Conservation (phyloP, 2,113 vertebrate genomes). For the Lagopus muta region DNA sequence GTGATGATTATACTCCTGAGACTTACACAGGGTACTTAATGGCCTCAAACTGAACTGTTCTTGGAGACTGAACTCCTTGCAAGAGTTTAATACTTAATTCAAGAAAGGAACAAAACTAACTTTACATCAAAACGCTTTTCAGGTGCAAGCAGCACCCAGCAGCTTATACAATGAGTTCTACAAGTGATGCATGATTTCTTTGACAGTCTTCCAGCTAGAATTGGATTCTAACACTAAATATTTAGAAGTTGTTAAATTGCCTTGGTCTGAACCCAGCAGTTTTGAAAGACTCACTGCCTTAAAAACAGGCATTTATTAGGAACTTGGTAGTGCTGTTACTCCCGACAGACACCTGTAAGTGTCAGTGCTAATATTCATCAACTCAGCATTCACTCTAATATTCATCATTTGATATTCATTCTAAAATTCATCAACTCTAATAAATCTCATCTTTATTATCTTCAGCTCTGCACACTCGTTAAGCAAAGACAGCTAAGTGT, state of each 20-base stretch:
- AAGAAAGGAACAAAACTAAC: neutral
- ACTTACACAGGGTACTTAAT: neutral
- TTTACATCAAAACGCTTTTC: neutral
- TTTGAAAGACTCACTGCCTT: neutral
- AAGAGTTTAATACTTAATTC: neutral
- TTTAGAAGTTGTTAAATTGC: neutral
- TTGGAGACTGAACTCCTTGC: neutral
- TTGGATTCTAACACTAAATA: neutral
- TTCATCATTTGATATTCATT: no score
- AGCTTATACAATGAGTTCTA: neutral
- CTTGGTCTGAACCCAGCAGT: neutral
- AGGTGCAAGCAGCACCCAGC: neutral
- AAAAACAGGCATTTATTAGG: neutral
- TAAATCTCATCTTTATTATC: neutral
- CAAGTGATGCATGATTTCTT: neutral
- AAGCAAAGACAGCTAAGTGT: neutral
- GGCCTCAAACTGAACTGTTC: neutral
- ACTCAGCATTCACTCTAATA: no score
- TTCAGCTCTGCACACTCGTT: neutral
- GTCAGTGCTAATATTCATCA: no score
- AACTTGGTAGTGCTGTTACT: neutral
- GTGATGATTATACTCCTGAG: neutral
- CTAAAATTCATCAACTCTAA: neutral
- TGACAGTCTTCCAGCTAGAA: neutral
- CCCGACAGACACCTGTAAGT: neutral